Conservation (phyloP, 2,113 vertebrate species). For the Aegithalos caudatus region DNA sequence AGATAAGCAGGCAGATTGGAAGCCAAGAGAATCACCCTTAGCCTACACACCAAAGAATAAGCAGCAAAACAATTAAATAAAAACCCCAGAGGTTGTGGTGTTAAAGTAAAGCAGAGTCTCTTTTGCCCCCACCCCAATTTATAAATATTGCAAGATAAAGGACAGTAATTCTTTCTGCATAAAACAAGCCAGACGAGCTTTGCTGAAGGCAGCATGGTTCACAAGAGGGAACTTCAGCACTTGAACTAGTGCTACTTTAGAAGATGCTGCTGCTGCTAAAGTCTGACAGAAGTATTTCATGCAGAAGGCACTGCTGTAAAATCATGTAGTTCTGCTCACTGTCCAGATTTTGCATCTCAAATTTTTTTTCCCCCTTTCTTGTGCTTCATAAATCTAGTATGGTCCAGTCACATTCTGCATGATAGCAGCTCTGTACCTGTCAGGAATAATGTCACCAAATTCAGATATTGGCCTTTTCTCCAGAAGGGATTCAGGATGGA, state of each 20-base stretch:
- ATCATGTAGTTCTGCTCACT: not conserved
- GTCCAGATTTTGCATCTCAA: not conserved
- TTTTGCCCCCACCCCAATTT: fast-evolving
- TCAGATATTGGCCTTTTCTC: not conserved
- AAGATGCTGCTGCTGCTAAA: not conserved
- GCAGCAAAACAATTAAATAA: not conserved
- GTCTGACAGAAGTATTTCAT: not conserved
- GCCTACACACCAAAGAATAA: not conserved
- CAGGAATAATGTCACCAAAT: not conserved
- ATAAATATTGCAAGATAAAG: not conserved
- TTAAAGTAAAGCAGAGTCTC: not conserved
- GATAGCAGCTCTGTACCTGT: not conserved
- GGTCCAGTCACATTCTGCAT: too few relatives aligned
- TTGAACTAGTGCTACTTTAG: not conserved
- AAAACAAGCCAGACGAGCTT: fast-evolving
- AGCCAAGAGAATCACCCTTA: not conserved
- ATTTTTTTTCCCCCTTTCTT: not conserved
- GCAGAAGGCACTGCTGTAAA: not conserved
- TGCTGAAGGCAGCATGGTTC: not conserved
- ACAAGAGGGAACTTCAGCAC: not conserved
- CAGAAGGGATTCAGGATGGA: too few relatives aligned
- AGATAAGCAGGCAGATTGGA: not conserved
- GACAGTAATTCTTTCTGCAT: not conserved
- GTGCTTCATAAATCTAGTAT: not conserved
- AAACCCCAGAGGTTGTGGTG: fast-evolving